A percentile compares a stretch with the other conserved stretches of the same genome.
Evolutionary conservation across 1,140 invertebrate species (phyloP).

Genomic region (Drosophila suzukii): DNA sequence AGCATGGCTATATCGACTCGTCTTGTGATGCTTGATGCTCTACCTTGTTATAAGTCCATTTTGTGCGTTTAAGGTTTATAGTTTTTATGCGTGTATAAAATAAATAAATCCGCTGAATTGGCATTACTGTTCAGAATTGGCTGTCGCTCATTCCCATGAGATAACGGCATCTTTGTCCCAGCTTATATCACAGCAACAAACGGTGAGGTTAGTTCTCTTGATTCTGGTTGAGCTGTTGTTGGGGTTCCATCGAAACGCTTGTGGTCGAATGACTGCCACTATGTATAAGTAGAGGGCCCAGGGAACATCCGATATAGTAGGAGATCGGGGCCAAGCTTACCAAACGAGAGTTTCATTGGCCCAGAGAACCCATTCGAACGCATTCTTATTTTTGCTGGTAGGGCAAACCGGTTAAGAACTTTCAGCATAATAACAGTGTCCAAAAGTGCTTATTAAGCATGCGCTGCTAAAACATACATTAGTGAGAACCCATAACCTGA

Average conservation of each 20-base stretch:
- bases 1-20: no score
- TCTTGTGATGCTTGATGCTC: no score
- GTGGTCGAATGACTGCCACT: slow-evolving; percentile 51
- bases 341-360: slow-evolving; percentile 31
- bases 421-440: slow-evolving; percentile 48
- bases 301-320: slow-evolving; percentile 45
- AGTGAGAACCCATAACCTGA: slow-evolving; percentile 20
- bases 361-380: slow-evolving; percentile 10
- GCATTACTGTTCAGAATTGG: slow-evolving; percentile 10
- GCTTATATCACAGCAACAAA: slow-evolving; percentile 48
- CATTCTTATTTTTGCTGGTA: slow-evolving; percentile 27
- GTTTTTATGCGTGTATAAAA: no score
- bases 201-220: slow-evolving; percentile 32
- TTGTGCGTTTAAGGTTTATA: no score
- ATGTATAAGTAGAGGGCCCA: slow-evolving; percentile 2
- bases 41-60: no score
- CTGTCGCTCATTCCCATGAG: slow-evolving; percentile 14
- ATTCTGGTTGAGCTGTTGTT: slow-evolving; percentile 21
- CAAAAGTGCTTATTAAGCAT: slow-evolving; percentile 73
- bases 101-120: slow-evolving; percentile 12
- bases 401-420: slow-evolving; percentile 67
- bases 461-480: slow-evolving; percentile 59
- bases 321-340: slow-evolving; percentile 42
- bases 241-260: slow-evolving; percentile 60
- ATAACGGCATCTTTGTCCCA: slow-evolving; percentile 63